A percentile compares a stretch with the other conserved stretches of the same genome.
phyloP scores from a whole-genome alignment of 37 sponge, comb jelly and placozoan genomes.

The Spongilla lacustris region DNA sequence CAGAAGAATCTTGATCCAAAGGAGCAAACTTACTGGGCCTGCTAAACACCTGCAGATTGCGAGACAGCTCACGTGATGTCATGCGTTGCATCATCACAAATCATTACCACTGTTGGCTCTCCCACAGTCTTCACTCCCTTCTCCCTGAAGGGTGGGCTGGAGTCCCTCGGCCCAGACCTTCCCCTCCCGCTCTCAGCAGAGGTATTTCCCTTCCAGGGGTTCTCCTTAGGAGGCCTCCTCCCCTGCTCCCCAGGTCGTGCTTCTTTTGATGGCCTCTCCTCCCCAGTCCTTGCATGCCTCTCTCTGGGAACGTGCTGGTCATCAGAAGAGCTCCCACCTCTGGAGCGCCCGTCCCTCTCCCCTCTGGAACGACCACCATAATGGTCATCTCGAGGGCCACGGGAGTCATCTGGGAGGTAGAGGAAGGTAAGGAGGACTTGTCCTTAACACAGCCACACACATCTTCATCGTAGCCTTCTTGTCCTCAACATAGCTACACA shows the following conservation, averaged over 20 bases:
- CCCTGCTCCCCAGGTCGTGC: not conserved
- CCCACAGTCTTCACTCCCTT: slow-evolving; percentile 12
- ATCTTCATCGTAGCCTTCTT: too few relatives aligned
- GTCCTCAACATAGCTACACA: too few relatives aligned
- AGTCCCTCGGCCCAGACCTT: not conserved
- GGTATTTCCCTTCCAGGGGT: not conserved
- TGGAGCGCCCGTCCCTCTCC: slow-evolving; percentile 3
- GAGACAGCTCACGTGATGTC: not conserved
- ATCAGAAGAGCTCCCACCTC: not conserved
- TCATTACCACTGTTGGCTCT: not conserved
- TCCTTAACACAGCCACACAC: too few relatives aligned
- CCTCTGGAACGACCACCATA: slow-evolving; percentile 6
- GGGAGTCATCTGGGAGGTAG: not conserved
- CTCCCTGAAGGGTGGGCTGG: not conserved
- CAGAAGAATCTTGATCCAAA: slow-evolving; percentile 21
- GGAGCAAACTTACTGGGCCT: slow-evolving; percentile 68
- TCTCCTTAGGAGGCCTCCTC: not conserved
- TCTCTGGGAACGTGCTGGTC: not conserved
- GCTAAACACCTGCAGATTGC: slow-evolving; percentile 49
- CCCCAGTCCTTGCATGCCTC: not conserved
- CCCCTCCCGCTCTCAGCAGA: slow-evolving; percentile 7
- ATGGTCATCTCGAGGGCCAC: not conserved
- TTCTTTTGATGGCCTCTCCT: not conserved
- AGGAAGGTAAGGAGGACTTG: too few relatives aligned
- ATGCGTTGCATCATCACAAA: not conserved